Evolutionary conservation across 2,888 invertebrate genomes (phyloP).

Genomic region (Limenitis camilla): DNA sequence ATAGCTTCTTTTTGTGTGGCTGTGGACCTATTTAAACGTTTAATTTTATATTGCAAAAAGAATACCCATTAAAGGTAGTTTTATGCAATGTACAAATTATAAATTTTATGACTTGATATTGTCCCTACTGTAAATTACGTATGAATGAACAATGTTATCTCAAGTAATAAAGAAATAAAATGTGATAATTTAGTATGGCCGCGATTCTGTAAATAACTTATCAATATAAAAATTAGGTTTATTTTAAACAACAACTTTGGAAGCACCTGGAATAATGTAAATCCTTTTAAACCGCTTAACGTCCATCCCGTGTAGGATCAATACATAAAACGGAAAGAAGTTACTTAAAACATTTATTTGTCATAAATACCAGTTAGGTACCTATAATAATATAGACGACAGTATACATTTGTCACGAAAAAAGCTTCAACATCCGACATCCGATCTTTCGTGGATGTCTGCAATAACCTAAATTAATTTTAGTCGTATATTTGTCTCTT

Average conservation of each 20-base stretch:
- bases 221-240: background rate
- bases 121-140: no score
- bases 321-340: slow-evolving; percentile 16
- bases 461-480: no score
- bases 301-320: slow-evolving; percentile 45
- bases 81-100: no score
- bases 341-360: slow-evolving; percentile 3
- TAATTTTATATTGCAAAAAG: background rate
- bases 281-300: slow-evolving; percentile 39
- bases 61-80: no score
- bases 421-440: background rate
- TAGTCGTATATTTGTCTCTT: no score
- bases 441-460: background rate
- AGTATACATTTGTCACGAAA: background rate
- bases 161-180: no score
- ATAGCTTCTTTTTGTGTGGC: background rate
- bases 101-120: no score
- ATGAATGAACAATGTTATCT: no score
- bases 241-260: background rate
- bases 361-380: background rate
- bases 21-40: background rate
- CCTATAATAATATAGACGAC: no score
- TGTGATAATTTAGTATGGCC: no score
- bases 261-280: slow-evolving; percentile 9
- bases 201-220: background rate